Evolutionary conservation across 1,140 invertebrate species (phyloP).

Genomic region (Cheumatopsyche charites): DNA sequence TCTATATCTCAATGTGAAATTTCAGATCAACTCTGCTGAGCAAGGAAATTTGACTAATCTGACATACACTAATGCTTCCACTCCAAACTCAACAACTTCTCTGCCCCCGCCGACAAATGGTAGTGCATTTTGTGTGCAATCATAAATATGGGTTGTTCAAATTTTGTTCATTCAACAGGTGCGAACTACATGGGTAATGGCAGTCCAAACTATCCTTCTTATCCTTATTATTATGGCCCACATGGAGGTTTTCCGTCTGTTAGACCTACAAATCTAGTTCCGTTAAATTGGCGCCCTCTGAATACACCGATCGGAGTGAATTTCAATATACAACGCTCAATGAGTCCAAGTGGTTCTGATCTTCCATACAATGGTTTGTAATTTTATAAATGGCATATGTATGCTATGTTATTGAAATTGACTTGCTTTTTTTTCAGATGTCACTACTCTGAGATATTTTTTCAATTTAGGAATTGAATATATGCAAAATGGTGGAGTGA

Average conservation of each 20-base stretch:
- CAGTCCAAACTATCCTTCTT: neutral
- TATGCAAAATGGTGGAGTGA: conserved; percentile 53
- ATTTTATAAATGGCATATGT: too few species aligned
- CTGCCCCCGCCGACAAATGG: neutral
- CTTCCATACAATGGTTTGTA: conserved; percentile 64
- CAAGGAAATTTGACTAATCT: too few species aligned
- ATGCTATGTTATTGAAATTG: too few species aligned
- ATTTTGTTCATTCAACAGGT: neutral
- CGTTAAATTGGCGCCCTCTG: conserved; percentile 5
- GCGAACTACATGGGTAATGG: neutral
- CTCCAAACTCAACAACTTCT: neutral
- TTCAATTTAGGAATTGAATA: conserved; percentile 71
- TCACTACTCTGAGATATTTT: conserved; percentile 67
- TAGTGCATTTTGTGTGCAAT: too few species aligned
- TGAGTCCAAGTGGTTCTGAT: conserved; percentile 63
- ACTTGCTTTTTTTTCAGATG: conserved; percentile 60
- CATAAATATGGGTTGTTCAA: too few species aligned
- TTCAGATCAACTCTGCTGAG: too few species aligned
- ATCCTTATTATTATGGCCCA: conserved; percentile 13
- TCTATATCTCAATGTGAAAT: too few species aligned
- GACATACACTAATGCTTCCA: too few species aligned
- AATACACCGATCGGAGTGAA: conserved; percentile 53
- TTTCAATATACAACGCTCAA: conserved; percentile 59
- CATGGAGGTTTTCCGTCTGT: neutral
- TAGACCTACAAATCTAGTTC: neutral